Percentiles rank a stretch among this genome's conserved stretches.
Evolutionary conservation across 1,140 invertebrate species (phyloP).

Genomic region (Drosophila sp.): DNA sequence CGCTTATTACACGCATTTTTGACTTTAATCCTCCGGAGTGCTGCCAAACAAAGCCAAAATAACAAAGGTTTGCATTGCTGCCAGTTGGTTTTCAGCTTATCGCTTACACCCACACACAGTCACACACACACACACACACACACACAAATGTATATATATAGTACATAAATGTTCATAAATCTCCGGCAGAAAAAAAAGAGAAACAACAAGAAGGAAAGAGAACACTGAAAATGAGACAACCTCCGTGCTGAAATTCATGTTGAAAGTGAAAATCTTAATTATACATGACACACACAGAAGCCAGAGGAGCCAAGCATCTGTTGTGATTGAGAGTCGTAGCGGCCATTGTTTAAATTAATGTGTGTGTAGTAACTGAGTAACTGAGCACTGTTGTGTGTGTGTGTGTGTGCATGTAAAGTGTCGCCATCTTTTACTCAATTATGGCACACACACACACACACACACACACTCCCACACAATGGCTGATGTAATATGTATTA

Average conservation of each 20-base stretch:
- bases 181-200: conserved; percentile 34
- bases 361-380: conserved; percentile 23
- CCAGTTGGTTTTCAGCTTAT: conserved; percentile 77
- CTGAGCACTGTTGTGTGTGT: conserved; percentile 24
- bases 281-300: conserved; percentile 75
- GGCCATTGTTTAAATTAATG: conserved; percentile 51
- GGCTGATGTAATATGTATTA: conserved; percentile 76
- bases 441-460: conserved; percentile 55
- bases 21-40: conserved; percentile 79
- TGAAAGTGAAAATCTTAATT: conserved; percentile 80
- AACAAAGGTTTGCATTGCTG: conserved; percentile 78
- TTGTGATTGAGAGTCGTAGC: conserved; percentile 67
- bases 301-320: conserved; percentile 24
- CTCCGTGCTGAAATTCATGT: conserved; percentile 38
- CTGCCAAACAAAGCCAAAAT: conserved; percentile 76
- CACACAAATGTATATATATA: conserved; percentile 20
- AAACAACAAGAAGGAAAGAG: conserved; percentile 1
- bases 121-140: conserved; percentile 28
- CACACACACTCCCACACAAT: conserved; percentile 36
- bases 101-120: conserved; percentile 45
- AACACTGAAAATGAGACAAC: conserved; percentile 41
- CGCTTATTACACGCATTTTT: conserved; percentile 81
- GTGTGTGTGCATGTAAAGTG: conserved; percentile 54
- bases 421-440: conserved; percentile 77
- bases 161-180: conserved; percentile 52